These are phyloP conservation scores for Ondatra zibethicus DNA, from an alignment of 2,113 vertebrate genomes.

Conservation along the genomic window DNA sequence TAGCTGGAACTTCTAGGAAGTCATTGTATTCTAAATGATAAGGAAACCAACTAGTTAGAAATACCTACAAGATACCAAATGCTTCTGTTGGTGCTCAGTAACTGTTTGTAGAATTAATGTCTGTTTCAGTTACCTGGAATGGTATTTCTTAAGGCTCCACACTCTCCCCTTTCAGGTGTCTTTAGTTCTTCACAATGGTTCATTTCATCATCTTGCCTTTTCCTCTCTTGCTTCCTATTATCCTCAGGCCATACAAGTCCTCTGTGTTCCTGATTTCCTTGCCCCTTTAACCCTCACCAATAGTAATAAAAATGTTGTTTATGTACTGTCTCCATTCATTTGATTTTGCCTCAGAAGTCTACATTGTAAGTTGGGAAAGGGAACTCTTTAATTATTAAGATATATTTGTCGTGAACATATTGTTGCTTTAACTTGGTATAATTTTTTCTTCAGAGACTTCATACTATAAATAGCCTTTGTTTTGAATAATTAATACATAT, in stretches of 20 bases:
- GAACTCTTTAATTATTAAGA: not conserved
- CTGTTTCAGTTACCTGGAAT: not conserved
- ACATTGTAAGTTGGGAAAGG: not conserved
- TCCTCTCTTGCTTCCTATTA: not conserved
- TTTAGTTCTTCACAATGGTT: constrained; percentile 3
- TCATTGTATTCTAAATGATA: constrained; percentile 44
- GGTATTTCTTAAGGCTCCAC: constrained; percentile 20
- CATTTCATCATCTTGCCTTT: not conserved
- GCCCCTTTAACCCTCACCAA: not conserved
- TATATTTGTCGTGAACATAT: not conserved
- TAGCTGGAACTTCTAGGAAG: constrained; percentile 15
- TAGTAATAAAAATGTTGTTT: not conserved
- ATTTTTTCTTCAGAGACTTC: not conserved
- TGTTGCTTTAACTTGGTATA: not conserved
- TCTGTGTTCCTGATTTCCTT: not conserved
- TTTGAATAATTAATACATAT: not conserved
- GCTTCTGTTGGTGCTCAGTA: not conserved
- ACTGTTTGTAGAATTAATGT: constrained; percentile 41
- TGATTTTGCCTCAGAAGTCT: not conserved
- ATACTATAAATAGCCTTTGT: not conserved
- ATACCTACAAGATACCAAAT: constrained; percentile 23
- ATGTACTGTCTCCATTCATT: not conserved
- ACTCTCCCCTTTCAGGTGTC: not conserved
- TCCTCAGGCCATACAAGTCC: not conserved
- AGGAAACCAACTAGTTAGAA: constrained; percentile 48